Evolutionary conservation across 1,140 invertebrate species (phyloP).

Genomic region (Coptotermes formosanus): DNA sequence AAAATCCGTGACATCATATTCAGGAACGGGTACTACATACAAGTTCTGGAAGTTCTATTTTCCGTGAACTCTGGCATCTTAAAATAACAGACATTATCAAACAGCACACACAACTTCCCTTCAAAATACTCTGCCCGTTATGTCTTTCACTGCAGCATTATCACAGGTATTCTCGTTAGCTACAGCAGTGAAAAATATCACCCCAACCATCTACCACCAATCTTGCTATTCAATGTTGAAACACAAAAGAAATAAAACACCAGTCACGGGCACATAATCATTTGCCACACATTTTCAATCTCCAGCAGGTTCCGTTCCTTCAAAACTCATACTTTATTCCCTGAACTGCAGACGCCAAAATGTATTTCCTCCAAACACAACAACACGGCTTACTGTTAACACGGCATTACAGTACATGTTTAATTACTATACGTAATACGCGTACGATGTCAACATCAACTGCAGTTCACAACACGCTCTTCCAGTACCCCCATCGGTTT

Average conservation of each 20-base stretch:
- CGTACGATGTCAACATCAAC: neutral
- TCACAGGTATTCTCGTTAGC: neutral
- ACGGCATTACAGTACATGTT: neutral
- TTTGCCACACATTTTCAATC: neutral
- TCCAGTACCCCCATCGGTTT: neutral
- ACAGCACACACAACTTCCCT: neutral
- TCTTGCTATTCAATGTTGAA: neutral
- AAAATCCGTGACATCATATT: neutral
- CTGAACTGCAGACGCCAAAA: too few relatives aligned
- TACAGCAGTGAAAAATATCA: neutral
- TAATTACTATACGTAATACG: neutral
- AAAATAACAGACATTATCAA: neutral
- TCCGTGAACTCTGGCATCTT: neutral
- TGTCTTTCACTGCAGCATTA: neutral
- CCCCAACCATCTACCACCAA: neutral
- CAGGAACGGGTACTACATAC: neutral
- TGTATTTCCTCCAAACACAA: conserved; percentile 19
- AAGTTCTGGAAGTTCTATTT: neutral
- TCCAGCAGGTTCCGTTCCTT: conserved; percentile 22
- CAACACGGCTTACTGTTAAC: neutral
- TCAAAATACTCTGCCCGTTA: neutral
- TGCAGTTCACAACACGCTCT: neutral
- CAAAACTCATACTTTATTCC: neutral
- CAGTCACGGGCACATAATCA: neutral
- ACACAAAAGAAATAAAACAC: neutral